These are phyloP conservation scores for Crocodylus rhombifer DNA, from an alignment of 2,797 vertebrate genomes.

Conservation along the genomic window DNA sequence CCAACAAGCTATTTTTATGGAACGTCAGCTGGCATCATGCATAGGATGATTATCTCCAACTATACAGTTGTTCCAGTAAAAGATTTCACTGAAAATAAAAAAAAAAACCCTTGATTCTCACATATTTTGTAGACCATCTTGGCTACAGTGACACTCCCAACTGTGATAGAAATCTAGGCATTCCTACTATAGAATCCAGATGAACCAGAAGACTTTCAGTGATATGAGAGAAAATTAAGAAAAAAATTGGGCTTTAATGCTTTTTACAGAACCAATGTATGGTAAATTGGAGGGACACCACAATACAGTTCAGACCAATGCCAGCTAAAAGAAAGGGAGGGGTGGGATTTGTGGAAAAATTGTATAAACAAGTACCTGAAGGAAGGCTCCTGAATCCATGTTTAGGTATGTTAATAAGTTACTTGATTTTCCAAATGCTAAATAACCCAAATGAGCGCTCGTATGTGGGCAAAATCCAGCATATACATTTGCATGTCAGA, in stretches of 20 bases:
- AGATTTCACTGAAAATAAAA: too few relatives aligned
- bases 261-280: accelerated
- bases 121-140: too few relatives aligned
- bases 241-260: neutral
- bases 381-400: neutral
- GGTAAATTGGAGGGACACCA: neutral
- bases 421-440: neutral
- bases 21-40: neutral
- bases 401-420: neutral
- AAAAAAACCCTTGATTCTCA: too few relatives aligned
- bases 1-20: neutral
- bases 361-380: neutral
- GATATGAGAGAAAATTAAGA: neutral
- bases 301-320: neutral
- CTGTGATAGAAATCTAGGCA: neutral
- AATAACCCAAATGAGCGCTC: neutral
- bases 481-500: neutral
- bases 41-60: neutral
- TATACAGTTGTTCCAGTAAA: neutral
- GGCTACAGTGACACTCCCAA: too few relatives aligned
- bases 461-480: neutral
- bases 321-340: neutral
- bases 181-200: neutral
- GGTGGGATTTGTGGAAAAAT: neutral
- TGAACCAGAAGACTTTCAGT: neutral